phyloP scores from a whole-genome alignment of 1,140 invertebrate genomes.

The roundworm (Caenorhabditis elegans) region DNA sequence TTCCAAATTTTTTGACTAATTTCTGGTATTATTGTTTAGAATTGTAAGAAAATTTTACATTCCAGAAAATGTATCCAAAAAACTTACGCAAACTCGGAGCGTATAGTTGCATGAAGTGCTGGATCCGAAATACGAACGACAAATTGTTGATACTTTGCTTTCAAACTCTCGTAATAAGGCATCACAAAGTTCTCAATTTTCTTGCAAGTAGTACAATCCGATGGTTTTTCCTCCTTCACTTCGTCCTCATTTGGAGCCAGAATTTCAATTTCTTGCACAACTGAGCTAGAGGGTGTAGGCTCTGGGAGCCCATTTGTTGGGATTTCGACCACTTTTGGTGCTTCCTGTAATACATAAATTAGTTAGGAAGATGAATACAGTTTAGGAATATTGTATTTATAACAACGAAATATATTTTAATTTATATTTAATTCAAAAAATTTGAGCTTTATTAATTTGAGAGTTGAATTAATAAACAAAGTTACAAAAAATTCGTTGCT shows the following conservation, averaged over 20 bases:
- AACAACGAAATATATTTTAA: too few species aligned
- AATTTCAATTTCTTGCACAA: not conserved
- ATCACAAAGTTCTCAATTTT: not conserved
- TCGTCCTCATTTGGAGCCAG: not conserved
- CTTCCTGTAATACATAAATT: not conserved
- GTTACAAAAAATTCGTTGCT: too few species aligned
- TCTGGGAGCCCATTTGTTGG: not conserved
- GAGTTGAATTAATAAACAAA: too few species aligned
- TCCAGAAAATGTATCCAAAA: not conserved
- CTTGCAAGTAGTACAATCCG: not conserved
- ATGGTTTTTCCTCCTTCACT: not conserved
- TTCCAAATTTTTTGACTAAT: slow-evolving; percentile 72
- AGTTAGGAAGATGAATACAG: too few species aligned
- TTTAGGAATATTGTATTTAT: too few species aligned
- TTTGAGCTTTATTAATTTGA: too few species aligned
- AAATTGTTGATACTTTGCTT: not conserved
- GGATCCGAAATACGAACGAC: not conserved
- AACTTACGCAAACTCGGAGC: not conserved
- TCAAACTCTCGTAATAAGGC: not conserved
- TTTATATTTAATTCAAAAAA: too few species aligned
- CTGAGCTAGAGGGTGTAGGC: not conserved
- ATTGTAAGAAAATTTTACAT: too few species aligned
- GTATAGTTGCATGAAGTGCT: not conserved
- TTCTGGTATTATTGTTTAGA: too few species aligned
- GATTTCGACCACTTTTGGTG: not conserved